Percentiles rank a stretch among this genome's conserved stretches.
These are phyloP conservation scores for Isotomurus palustris DNA, from an alignment of 2,888 invertebrate genomes.

Conservation along the genomic window DNA sequence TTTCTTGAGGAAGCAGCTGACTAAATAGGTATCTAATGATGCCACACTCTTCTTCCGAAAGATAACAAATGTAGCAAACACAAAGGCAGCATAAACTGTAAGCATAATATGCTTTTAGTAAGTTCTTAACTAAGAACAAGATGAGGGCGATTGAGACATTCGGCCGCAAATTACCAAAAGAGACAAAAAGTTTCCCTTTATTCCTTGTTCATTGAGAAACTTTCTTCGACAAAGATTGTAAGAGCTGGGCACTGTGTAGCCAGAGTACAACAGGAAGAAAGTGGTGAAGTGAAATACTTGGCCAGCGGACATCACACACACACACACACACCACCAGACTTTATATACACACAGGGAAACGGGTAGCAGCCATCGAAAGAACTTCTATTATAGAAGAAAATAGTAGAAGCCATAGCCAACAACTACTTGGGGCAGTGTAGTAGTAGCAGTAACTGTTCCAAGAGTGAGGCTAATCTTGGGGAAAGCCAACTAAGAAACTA, in stretches of 20 bases:
- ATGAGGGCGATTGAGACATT: constrained; percentile 42
- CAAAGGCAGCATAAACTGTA: constrained; percentile 1
- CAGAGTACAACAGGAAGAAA: constrained; percentile 18
- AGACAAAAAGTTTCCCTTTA: constrained; percentile 41
- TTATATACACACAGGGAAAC: too few relatives aligned
- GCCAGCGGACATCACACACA: too few relatives aligned
- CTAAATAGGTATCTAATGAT: too few relatives aligned
- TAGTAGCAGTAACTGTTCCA: too few relatives aligned
- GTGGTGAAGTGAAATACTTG: constrained; percentile 21
- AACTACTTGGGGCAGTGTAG: too few relatives aligned
- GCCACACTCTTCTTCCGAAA: constrained; percentile 14
- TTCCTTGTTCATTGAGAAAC: constrained; percentile 33
- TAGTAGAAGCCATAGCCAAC: too few relatives aligned
- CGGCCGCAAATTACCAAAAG: constrained; percentile 42
- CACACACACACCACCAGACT: constrained; percentile 27
- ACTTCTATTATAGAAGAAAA: too few relatives aligned
- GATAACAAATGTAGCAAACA: neutral
- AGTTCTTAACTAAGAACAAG: constrained; percentile 8
- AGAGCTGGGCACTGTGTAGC: too few relatives aligned
- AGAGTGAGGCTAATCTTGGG: too few relatives aligned
- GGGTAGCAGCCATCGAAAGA: too few relatives aligned
- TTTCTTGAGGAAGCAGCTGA: too few relatives aligned
- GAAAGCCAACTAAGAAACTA: constrained; percentile 29
- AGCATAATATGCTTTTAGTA: constrained; percentile 5
- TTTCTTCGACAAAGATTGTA: too few relatives aligned